Evolutionary conservation across 2,113 vertebrate species (phyloP).

Genomic region (Oreotrochilus melanogaster): DNA sequence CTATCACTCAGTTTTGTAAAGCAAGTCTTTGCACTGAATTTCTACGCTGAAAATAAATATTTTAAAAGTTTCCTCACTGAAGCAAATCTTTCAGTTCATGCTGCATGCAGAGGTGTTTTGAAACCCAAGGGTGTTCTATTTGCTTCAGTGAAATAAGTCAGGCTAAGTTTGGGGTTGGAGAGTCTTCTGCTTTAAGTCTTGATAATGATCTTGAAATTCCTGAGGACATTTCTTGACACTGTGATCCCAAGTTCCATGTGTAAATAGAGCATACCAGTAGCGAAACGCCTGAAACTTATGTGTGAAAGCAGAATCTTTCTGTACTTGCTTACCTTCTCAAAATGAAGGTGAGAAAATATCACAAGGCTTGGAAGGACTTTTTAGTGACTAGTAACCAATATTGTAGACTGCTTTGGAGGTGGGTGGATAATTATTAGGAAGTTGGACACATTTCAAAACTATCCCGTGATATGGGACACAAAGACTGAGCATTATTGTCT

Average conservation of each 20-base stretch:
- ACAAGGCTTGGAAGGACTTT: not conserved
- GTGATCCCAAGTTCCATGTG: not conserved
- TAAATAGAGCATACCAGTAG: not conserved
- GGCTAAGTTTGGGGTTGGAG: not conserved
- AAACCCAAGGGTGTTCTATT: not conserved
- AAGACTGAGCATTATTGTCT: not conserved
- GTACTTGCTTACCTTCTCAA: not conserved
- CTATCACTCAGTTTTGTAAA: not conserved
- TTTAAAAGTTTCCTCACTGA: not conserved
- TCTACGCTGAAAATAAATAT: not conserved
- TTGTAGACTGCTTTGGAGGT: not conserved
- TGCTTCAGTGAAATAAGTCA: not conserved
- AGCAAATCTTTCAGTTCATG: not conserved
- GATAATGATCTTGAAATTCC: not conserved
- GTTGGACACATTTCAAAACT: not conserved
- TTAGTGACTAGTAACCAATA: not conserved
- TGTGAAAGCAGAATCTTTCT: not conserved
- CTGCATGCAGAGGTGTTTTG: not conserved
- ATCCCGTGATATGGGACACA: not conserved
- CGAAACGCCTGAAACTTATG: not conserved
- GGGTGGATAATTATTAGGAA: not conserved
- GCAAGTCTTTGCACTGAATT: not conserved
- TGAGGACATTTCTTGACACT: not conserved
- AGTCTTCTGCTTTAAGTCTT: not conserved
- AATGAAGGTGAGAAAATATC: not conserved